A percentile compares a stretch with the other conserved stretches of the same genome.
Conservation (phyloP, 2,113 vertebrate genomes). For the Paramisgurnus dabryanus region DNA sequence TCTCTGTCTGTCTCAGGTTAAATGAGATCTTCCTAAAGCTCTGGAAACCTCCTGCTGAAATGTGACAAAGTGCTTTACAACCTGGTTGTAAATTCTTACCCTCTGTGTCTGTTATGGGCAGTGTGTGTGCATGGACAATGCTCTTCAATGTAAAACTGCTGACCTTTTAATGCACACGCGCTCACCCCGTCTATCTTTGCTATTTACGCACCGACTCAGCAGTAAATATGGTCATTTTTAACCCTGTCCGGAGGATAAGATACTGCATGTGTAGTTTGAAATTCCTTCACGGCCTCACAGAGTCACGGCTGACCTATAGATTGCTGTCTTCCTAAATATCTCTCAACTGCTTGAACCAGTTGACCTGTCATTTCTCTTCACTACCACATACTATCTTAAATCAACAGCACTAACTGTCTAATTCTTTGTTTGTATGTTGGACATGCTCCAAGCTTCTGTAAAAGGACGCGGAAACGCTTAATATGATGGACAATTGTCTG, state of each 20-base stretch:
- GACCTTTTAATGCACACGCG: constrained; percentile 27
- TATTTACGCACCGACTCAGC: constrained; percentile 36
- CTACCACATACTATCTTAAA: neutral
- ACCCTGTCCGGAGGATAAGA: constrained; percentile 48
- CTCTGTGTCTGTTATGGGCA: constrained; percentile 34
- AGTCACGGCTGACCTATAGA: constrained; percentile 14
- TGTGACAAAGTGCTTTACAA: constrained; percentile 55
- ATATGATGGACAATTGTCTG: neutral
- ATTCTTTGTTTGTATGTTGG: constrained; percentile 23
- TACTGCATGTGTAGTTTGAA: constrained; percentile 32
- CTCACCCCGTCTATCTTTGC: constrained; percentile 25
- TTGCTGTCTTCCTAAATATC: neutral
- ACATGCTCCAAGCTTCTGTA: constrained; percentile 3
- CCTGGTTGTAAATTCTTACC: constrained; percentile 54
- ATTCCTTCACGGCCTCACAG: constrained; percentile 16
- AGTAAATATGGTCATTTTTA: constrained; percentile 48
- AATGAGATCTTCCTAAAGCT: constrained; percentile 49
- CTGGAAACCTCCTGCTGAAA: constrained; percentile 54
- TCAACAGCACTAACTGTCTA: constrained; percentile 6
- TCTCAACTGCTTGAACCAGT: constrained; percentile 9
- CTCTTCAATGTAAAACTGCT: constrained; percentile 41
- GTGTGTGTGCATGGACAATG: constrained; percentile 28
- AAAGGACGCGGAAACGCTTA: constrained; percentile 6
- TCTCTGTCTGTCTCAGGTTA: constrained; percentile 41
- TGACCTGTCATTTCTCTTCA: neutral